phyloP scores from a whole-genome alignment of 2,888 invertebrate genomes.

The Lamellibrachia columna region DNA sequence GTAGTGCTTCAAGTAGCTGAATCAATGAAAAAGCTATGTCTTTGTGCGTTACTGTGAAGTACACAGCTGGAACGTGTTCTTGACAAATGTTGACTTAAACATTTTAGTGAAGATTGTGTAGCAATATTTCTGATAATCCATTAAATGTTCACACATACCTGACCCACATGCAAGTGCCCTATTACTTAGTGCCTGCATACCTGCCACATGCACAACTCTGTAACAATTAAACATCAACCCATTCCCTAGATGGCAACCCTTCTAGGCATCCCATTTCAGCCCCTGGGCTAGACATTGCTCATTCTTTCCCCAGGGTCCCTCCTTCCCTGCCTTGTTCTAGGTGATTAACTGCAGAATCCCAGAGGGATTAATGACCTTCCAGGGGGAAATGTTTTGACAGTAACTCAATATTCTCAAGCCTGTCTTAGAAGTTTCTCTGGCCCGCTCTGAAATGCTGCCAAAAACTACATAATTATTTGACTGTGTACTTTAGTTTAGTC shows the following conservation, averaged over 20 bases:
- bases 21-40: background rate
- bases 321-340: background rate
- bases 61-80: background rate
- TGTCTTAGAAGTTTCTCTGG: background rate
- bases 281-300: background rate
- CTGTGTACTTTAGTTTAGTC: constrained; percentile 11
- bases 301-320: background rate
- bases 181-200: background rate
- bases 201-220: background rate
- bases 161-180: background rate
- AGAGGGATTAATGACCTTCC: background rate
- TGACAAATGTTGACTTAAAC: background rate
- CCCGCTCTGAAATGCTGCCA: background rate
- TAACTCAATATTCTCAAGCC: background rate
- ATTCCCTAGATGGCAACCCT: background rate
- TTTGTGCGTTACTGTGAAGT: background rate
- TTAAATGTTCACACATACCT: background rate
- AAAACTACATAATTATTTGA: constrained; percentile 7
- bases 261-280: background rate
- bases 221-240: background rate
- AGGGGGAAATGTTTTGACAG: background rate
- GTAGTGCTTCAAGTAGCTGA: background rate
- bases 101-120: background rate
- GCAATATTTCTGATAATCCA: background rate
- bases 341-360: background rate